Base-by-base conservation (phyloP, 2,797 vertebrate species). In the Pipistrellus pygmaeus region DNA sequence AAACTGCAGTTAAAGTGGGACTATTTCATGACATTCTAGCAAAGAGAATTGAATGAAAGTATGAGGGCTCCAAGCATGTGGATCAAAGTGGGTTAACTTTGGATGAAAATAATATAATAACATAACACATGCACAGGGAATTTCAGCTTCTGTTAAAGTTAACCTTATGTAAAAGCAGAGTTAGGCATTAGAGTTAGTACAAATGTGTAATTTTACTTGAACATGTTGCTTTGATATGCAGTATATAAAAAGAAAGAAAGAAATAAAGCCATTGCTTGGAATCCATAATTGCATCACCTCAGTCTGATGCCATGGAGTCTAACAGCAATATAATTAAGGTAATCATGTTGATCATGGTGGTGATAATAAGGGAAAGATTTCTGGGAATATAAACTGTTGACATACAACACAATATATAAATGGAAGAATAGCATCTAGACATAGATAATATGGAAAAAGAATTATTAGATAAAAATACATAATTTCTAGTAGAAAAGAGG, bases 341-440 rank as follows among this genome's bases (percentile, higher is more conserved):
- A 97, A 97, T 76, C 80, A 96, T 84, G 62, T 76, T 96, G 93
- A 97, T 97, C 83, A 84, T 81, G 53, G 69, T 97, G 78, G 96
- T 97, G 95, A 96, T 96, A 94, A 48, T 84, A 95, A 90, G 94
- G 85, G 72, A 93, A 96, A 86, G n/a, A 80, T 95, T 93, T 97
- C 89, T 71, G 72, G 94, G 85, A 97, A 97, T 44, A 48, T 84
- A 97, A 95, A 72, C 73, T 94, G 89, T 93, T 96, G 93, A 90
- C 85, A 97, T 92, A 82, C 85, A 92, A 57, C 62, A 93, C 77
- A 90, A 83, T 90, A 92, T 85, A 88, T 88, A 96, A 97, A 89
- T 93, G 93, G 93, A 97, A 94, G 88, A 95, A 95, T 60, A 88
- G 77, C 17, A 86, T 88, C 88, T 87, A 95, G 80, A 72, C 77